phyloP scores from a whole-genome alignment of 2,888 invertebrate genomes.

The Tetranychus truncatus region DNA sequence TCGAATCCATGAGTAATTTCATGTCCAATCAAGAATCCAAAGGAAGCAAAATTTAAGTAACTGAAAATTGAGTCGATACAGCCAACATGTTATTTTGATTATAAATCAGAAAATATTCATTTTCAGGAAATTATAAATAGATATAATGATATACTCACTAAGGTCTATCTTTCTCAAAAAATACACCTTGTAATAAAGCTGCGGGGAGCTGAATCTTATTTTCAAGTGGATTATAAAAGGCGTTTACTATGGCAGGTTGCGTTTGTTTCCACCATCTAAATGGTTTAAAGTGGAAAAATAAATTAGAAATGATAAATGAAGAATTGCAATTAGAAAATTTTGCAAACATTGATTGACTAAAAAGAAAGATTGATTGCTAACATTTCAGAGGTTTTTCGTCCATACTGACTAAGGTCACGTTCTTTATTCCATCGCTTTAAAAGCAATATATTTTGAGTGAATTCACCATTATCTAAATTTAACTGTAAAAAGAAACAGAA shows the following conservation, averaged over 20 bases:
- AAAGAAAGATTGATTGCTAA: background rate
- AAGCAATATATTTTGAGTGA: background rate
- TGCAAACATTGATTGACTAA: too few species aligned
- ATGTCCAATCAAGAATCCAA: conserved; percentile 33
- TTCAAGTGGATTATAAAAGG: conserved; percentile 64
- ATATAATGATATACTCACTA: conserved; percentile 23
- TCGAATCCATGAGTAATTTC: conserved; percentile 35
- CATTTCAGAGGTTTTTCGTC: background rate
- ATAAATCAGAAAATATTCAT: background rate
- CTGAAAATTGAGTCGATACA: background rate
- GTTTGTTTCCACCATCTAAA: conserved; percentile 55
- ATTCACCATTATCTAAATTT: background rate
- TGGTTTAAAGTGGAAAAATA: background rate
- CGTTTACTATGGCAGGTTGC: conserved; percentile 63
- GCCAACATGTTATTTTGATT: background rate
- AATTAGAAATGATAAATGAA: background rate
- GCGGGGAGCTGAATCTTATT: conserved; percentile 46
- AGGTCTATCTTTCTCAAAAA: conserved; percentile 31
- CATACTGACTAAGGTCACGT: background rate
- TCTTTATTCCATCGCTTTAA: background rate
- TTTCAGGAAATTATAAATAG: background rate
- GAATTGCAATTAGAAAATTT: too few species aligned
- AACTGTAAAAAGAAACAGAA: background rate
- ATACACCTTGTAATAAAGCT: conserved; percentile 27
- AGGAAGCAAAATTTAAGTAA: conserved; percentile 24